Evolutionary conservation across 2,113 vertebrate species (phyloP), one percentile per base, ranked within the genome.

Genomic region (Dipodomys ordii): DNA sequence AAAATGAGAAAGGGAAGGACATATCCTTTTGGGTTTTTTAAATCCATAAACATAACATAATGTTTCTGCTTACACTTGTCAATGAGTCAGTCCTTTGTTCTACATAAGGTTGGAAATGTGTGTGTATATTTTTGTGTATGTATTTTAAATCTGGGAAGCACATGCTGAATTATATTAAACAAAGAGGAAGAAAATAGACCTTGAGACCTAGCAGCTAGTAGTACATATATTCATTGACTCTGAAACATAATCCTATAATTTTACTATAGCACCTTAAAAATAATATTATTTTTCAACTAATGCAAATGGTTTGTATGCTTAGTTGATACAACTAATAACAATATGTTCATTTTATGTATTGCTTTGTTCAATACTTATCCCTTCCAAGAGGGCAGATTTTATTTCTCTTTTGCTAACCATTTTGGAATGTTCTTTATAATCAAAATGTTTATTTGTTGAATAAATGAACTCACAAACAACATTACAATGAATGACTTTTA

Each of bases 361-460:
- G 6, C 23, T 68, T 79, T 84, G 3, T 28, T 62, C 57, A 71
- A 83, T 22, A 1, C 77, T 53, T 73, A 19, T 78, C 9, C 71
- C 25, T 77, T 85, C 27, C 8, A 89, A 85, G 27, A 60, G 0
- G 15, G 7, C 9, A 39, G 16, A 22, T 10, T 18, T 83, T 7
- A 64, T 80, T 7, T 35, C 49, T 83, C 39, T 2, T 88, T 71
- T 84, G 7, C 35, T 39, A 84, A 68, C 5, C 13, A 67, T 53
- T 73, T 49, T 82, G 1, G 73, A 81, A 77, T 1, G 6, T 10
- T 60, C 28, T 68, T 92, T 81, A 39, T 73, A 64, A 32, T 8
- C 68, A n/a, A 86, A 64, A 88, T 44, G 88, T 39, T 71, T 81
- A n/a, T 60, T 85, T 81, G 30, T 69, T 79, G 62, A 89, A 71